These are phyloP conservation scores for Leptestheria dahalacensis DNA, from an alignment of 1,140 invertebrate genomes.

Conservation along the genomic window DNA sequence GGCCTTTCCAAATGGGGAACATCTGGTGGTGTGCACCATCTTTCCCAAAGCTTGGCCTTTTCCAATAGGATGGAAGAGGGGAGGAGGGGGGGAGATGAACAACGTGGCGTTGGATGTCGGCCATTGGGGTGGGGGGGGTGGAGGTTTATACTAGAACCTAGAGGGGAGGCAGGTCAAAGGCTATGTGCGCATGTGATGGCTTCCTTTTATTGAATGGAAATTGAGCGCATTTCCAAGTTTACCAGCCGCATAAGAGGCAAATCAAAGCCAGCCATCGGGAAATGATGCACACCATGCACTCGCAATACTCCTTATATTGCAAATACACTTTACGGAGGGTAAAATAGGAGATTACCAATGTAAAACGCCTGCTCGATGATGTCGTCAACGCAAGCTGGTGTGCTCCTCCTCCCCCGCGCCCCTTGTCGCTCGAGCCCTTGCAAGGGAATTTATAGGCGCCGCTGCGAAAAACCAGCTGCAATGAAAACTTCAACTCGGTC, in stretches of 20 bases:
- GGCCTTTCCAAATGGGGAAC: constrained; percentile 9
- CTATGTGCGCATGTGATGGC: background rate
- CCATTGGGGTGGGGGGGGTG: background rate
- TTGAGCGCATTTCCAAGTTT: background rate
- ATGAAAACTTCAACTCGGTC: no score
- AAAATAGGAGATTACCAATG: no score
- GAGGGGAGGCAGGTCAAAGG: background rate
- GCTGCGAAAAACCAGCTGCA: no score
- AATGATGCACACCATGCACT: no score
- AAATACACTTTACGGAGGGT: no score
- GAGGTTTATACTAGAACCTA: no score
- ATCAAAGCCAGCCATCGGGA: background rate
- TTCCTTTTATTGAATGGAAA: background rate
- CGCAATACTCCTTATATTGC: background rate
- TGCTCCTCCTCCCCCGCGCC: no score
- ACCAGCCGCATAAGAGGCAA: background rate
- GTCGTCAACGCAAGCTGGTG: no score
- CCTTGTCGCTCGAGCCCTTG: no score
- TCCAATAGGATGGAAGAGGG: background rate
- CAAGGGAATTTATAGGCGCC: no score
- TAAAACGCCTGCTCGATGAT: no score
- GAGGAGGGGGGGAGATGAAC: background rate
- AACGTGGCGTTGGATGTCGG: background rate
- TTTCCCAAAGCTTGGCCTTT: constrained; percentile 9
- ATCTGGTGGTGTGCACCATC: constrained; percentile 5